Evolutionary conservation across 2,797 vertebrate species (phyloP), one percentile per base, ranked within the genome.

Genomic region (Vireo griseus): DNA sequence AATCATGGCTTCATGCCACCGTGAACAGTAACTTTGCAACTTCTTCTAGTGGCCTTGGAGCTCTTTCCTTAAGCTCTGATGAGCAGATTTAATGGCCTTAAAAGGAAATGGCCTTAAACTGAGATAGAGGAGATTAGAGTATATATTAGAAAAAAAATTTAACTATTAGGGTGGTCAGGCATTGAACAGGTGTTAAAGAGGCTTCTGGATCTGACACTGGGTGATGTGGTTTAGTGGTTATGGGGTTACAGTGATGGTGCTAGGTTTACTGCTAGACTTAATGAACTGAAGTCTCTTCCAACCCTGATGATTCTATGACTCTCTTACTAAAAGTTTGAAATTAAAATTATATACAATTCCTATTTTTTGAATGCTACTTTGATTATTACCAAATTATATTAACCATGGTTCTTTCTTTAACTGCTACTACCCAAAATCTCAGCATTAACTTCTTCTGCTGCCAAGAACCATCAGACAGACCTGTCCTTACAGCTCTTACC

Each of bases 61-160:
- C 13, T 80, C 61, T 9, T 48, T 35, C 7, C 44, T 71, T 52
- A 33, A 93, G 31, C 21, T 88, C 21, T 28, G 7, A 39, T 4
- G 8, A 5, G 15, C 12, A 57, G 47, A 44, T 22, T 55, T 24
- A 22, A 45, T 9, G 21, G 29, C 37, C 28, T 76, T 63, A 39
- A 39, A 57, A 24, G 8, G 42, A 68, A 74, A 42, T 4, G 3
- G 18, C 11, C 16, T 42, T n/a, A 29, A 55, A 4, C 10, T 31
- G 57, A 71, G 37, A 9, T n/a, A 83, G 7, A 45, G 14, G 10
- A 71, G 21, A 58, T 35, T 21, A 76, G 14, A 51, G 39, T 6
- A 63, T 28, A 10, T 39, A 33, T 10, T 6, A 57, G 14, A 2
- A 51, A 40, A 55, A 25, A 2, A 1, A 0, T 3, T n/a, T 44